Conservation (phyloP, 2,888 invertebrate genomes). For the Lapara coniferarum region DNA sequence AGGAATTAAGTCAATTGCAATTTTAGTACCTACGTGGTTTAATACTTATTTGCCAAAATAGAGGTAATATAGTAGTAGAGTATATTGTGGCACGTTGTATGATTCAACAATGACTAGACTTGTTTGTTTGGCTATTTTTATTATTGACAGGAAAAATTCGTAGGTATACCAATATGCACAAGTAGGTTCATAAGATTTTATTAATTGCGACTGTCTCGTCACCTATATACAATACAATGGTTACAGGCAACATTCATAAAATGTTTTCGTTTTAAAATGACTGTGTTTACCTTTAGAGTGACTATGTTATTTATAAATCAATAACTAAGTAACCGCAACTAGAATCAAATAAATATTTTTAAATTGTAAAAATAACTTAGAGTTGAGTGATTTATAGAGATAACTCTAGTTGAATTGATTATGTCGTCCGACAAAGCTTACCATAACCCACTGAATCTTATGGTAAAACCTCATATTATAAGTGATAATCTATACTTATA, state of each 20-base stretch:
- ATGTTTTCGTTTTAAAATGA: too few relatives aligned
- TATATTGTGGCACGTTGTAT: background rate
- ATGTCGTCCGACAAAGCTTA: too few relatives aligned
- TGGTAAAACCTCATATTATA: too few relatives aligned
- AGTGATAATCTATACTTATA: too few relatives aligned
- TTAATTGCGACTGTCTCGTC: constrained; percentile 1
- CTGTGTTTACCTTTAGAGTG: background rate
- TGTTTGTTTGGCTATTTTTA: background rate
- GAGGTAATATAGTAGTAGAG: background rate
- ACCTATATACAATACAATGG: background rate
- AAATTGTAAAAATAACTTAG: too few relatives aligned
- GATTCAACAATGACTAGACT: background rate
- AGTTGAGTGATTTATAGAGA: too few relatives aligned
- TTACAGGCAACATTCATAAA: background rate
- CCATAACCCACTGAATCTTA: too few relatives aligned
- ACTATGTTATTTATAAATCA: background rate
- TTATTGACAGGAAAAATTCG: background rate
- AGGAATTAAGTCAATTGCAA: too few relatives aligned
- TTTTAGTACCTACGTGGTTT: too few relatives aligned
- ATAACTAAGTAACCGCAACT: constrained; percentile 1
- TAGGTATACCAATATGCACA: background rate
- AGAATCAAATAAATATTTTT: background rate
- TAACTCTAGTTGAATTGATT: too few relatives aligned
- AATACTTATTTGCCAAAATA: too few relatives aligned
- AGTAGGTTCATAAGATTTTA: background rate